Conservation (phyloP, 2,797 vertebrate species). For the Spinus olivaceus region DNA sequence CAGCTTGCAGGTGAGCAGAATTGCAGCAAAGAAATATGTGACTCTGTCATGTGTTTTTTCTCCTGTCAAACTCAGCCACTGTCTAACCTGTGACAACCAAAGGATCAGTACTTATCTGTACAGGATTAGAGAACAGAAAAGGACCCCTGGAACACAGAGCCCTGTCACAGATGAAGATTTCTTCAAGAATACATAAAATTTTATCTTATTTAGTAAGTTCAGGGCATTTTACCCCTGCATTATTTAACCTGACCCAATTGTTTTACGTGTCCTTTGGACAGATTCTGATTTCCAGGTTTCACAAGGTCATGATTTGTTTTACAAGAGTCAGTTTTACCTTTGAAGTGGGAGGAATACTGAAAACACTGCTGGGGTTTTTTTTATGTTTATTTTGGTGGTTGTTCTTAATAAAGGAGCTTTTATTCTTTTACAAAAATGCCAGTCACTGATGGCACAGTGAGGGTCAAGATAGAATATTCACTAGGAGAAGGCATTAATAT, state of each 20-base stretch:
- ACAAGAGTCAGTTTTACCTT: background rate
- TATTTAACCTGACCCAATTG: background rate
- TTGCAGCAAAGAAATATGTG: background rate
- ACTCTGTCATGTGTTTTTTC: background rate
- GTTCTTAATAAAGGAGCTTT: background rate
- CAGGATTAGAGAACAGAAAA: background rate
- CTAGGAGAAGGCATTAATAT: background rate
- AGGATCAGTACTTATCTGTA: background rate
- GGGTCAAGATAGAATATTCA: background rate
- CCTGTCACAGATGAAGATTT: background rate
- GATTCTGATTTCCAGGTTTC: background rate
- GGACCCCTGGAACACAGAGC: background rate
- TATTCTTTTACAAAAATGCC: background rate
- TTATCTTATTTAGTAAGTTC: background rate
- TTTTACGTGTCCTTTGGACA: background rate
- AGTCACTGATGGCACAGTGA: background rate
- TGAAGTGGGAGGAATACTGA: background rate
- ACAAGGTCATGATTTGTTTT: background rate
- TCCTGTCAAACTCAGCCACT: background rate
- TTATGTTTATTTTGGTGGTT: background rate
- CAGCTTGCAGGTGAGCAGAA: background rate
- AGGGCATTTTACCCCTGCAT: background rate
- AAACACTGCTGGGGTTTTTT: background rate
- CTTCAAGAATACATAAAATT: background rate
- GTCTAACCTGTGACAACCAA: background rate